Evolutionary conservation across 1,140 invertebrate genomes (phyloP), one percentile per base, ranked within the genome.

Genomic region (Andricus grossulariae): DNA sequence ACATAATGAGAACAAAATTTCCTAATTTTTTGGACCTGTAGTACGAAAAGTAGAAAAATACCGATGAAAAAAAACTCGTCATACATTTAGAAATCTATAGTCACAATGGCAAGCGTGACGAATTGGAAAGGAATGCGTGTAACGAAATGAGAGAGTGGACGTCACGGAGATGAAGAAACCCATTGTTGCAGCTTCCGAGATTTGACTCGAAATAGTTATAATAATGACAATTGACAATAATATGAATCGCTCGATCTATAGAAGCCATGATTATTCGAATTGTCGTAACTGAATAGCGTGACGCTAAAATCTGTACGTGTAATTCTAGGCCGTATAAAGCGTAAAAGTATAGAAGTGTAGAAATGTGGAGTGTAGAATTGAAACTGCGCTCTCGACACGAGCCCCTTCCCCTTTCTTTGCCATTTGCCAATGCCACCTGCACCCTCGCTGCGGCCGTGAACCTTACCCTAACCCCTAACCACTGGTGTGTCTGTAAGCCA

Each of bases 131-230:
- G 86, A 87, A 88, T 88, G 83, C 85, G 77, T 82, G 83, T 80
- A 82, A 81, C 83, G 85, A 84, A 81, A 83, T 80, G 72, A 50
- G 80, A 83, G 78, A 82, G 80, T 60, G 21, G 86, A 82, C 71
- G 75, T 80, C 73, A 76, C 77, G 76, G 82, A 85, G 80, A 86
- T 83, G 80, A 86, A 76, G 81, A 85, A 82, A 82, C 86, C 83
- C 73, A 81, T 78, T 82, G 84, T 85, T 80, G 81, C 75, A 82
- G 84, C 83, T 80, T 84, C 70, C 75, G 71, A 85, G 84, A 88
- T 88, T 88, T 85, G 77, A 82, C 78, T 82, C 77, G 83, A 88
- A 89, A 89, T 88, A 87, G 88, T 85, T 81, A 84, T 77, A 79
- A 78, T 77, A 79, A 18, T n/a, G 52, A 54, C 21, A 45, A 45